Base-by-base conservation (phyloP, 2,797 vertebrate species). In the Helarctos malayanus region DNA sequence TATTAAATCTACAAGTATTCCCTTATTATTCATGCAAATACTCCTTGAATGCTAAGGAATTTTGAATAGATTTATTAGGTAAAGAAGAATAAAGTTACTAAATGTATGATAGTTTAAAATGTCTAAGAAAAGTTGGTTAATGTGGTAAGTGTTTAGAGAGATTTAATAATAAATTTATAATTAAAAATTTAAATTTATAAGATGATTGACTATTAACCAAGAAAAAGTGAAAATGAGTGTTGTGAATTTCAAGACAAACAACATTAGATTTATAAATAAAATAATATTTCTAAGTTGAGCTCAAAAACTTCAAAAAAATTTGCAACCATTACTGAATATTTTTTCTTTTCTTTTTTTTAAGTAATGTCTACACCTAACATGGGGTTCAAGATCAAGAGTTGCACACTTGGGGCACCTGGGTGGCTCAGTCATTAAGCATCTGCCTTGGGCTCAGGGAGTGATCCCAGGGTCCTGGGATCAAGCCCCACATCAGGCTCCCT, bases 141-240 rank as follows among this genome's bases (percentile, higher is more conserved):
- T 25, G 7, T 73, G 3, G 83, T 87, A 75, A 93, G 78, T 82
- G 32, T 90, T 95, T 92, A 82, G 25, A 15, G 27, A 73, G 9
- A 86, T 52, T 96, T 82, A 83, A 89, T 91, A 90, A 75, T 69
- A 63, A 63, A 59, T 65, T 78, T 68, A 59, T 69, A 94, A 56
- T 79, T 79, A 90, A 45, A 32, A 75, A 65, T 86, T 95, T 89
- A 32, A 88, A 81, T 87, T 61, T 94, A 71, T 97, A 84, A 82
- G 38, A 92, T 83, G 11, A 76, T 78, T 71, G 38, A 41, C 10
- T 52, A 59, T 63, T 89, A 79, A 81, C 56, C 27, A 54, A 69
- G 10, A 45, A 91, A 12, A 92, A 76, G 25, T 73, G 79, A 84
- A 92, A 86, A 69, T 56, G 7, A 61, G 11, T 86, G 14, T 57